Percentiles rank a stretch among this genome's conserved stretches.
These are phyloP conservation scores for Apis florea DNA, from an alignment of 1,140 invertebrate genomes.

Conservation along the genomic window DNA sequence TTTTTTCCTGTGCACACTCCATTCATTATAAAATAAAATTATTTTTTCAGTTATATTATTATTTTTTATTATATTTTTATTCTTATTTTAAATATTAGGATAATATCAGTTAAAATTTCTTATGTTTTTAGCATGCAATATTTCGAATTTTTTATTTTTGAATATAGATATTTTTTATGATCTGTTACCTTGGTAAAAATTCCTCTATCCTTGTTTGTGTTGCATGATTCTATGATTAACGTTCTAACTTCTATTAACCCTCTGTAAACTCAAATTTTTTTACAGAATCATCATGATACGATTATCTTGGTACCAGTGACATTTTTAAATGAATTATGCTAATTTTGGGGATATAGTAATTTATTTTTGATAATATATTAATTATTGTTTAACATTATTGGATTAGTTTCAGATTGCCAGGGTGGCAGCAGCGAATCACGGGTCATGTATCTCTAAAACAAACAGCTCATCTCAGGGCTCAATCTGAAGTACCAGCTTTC, in stretches of 20 bases:
- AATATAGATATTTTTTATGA: constrained; percentile 25
- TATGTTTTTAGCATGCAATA: constrained; percentile 32
- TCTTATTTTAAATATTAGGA: constrained; percentile 21
- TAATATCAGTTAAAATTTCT: not conserved
- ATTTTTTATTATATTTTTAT: constrained; percentile 23
- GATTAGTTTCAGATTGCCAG: constrained; percentile 72
- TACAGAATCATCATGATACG: constrained; percentile 52
- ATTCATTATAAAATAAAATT: constrained; percentile 31
- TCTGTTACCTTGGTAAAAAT: constrained; percentile 35
- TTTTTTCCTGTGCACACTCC: constrained; percentile 55
- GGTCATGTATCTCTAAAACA: constrained; percentile 77
- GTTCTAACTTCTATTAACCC: constrained; percentile 75
- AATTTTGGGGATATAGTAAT: constrained; percentile 16
- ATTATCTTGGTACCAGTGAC: constrained; percentile 37
- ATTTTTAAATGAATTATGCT: constrained; percentile 18
- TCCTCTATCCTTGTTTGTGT: constrained; percentile 60
- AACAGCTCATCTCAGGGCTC: constrained; percentile 70
- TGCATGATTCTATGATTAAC: constrained; percentile 73
- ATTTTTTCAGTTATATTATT: constrained; percentile 30
- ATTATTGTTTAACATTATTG: not conserved
- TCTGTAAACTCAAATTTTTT: constrained; percentile 55
- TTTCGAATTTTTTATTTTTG: not conserved
- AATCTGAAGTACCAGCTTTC: constrained; percentile 70
- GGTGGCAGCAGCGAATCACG: constrained; percentile 63
- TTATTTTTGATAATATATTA: not conserved